Percentiles rank a stretch among this genome's conserved stretches.
phyloP scores from a whole-genome alignment of 2,888 invertebrate genomes.

The Eupithecia vulgata region DNA sequence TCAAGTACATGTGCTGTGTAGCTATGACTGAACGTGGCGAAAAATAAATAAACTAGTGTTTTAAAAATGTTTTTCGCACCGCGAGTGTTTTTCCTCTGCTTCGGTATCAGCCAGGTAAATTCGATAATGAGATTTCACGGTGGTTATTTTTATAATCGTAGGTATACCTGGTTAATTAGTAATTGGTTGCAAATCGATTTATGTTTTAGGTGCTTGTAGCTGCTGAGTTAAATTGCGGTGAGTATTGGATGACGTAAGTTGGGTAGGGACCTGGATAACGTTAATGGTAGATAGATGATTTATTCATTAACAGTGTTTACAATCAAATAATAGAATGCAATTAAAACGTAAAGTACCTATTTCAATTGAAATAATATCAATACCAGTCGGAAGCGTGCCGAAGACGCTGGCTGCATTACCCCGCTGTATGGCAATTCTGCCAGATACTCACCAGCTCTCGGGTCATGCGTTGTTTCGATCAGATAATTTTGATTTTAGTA shows the following conservation, averaged over 20 bases:
- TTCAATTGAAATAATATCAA: no score
- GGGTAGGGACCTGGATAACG: not conserved
- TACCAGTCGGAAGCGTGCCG: no score
- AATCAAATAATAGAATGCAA: no score
- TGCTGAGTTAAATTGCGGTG: conserved; percentile 57
- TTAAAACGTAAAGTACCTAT: no score
- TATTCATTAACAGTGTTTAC: no score
- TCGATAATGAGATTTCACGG: conserved; percentile 21
- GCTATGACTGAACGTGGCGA: conserved; percentile 24
- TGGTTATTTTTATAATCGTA: conserved; percentile 16
- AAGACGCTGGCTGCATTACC: no score
- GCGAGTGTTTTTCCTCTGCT: conserved; percentile 38
- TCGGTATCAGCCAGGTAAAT: conserved; percentile 57
- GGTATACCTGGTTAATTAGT: not conserved
- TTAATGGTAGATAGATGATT: not conserved
- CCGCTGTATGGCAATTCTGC: no score
- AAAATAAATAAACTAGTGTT: conserved; percentile 35
- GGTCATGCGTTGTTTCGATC: no score
- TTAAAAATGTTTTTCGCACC: conserved; percentile 48
- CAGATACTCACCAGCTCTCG: no score
- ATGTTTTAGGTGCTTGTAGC: conserved; percentile 59
- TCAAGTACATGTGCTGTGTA: conserved; percentile 46
- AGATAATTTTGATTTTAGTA: no score
- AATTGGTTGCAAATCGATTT: conserved; percentile 33
- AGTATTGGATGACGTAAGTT: conserved; percentile 45